Conservation (phyloP, 2,888 invertebrate species). For the Caenorhabditis becei region DNA sequence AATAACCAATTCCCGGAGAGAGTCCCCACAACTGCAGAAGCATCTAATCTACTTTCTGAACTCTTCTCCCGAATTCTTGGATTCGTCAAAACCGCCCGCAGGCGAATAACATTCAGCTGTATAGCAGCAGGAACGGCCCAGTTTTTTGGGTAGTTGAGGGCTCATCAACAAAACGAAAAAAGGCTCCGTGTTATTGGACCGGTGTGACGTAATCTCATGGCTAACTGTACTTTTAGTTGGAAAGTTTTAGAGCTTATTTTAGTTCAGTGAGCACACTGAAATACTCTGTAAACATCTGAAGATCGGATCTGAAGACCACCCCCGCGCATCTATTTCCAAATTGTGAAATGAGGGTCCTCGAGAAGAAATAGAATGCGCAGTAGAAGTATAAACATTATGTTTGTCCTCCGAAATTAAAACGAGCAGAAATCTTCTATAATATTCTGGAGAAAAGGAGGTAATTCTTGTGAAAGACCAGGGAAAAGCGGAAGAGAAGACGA, state of each 20-base stretch:
- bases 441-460: slow-evolving; percentile 7
- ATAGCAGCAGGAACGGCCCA: slow-evolving; percentile 5
- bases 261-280: too few species aligned
- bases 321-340: neutral
- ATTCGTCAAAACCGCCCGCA: neutral
- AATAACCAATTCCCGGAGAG: too few species aligned
- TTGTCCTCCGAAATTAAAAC: neutral
- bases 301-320: too few species aligned
- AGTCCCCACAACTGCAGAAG: too few species aligned
- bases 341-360: neutral
- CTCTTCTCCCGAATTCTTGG: neutral
- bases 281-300: too few species aligned
- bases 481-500: slow-evolving; percentile 1
- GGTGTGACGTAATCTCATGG: too few species aligned
- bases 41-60: slow-evolving; percentile 3
- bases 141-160: slow-evolving; percentile 6
- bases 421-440: neutral
- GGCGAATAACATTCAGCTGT: slow-evolving; percentile 8
- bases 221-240: too few species aligned
- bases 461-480: neutral
- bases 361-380: too few species aligned
- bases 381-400: neutral
- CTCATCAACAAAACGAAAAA: neutral
- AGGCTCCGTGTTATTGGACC: neutral
- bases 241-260: too few species aligned